These are phyloP conservation scores for Agapostemon virescens DNA, from an alignment of 2,888 invertebrate species.

Conservation along the genomic window DNA sequence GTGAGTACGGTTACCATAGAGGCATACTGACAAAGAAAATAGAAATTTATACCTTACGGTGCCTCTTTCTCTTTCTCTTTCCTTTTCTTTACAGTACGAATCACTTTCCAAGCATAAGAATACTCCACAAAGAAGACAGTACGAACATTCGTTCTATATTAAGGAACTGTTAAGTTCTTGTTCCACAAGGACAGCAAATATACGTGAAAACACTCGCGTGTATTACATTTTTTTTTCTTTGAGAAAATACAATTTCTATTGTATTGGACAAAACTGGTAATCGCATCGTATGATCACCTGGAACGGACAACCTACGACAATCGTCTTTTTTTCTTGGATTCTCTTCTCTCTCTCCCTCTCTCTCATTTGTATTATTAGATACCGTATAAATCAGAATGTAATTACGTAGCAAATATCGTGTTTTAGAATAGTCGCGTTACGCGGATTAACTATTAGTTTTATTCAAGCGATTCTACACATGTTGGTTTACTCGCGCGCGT, in stretches of 20 bases:
- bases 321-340: background rate
- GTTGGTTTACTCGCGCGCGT: slow-evolving; percentile 20
- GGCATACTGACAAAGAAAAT: slow-evolving; percentile 67
- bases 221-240: slow-evolving; percentile 43
- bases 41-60: slow-evolving; percentile 60
- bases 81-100: slow-evolving; percentile 36
- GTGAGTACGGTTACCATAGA: slow-evolving; percentile 29
- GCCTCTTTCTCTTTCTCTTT: slow-evolving; percentile 20
- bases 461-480: slow-evolving; percentile 19
- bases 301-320: slow-evolving; percentile 50
- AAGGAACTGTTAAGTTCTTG: slow-evolving; percentile 63
- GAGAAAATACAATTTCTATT: slow-evolving; percentile 65
- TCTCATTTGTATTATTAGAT: slow-evolving; percentile 15
- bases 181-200: slow-evolving; percentile 60
- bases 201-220: slow-evolving; percentile 58
- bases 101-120: slow-evolving; percentile 61
- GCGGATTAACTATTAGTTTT: slow-evolving; percentile 27
- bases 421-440: slow-evolving; percentile 35
- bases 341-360: background rate
- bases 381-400: slow-evolving; percentile 21
- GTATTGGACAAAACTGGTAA: slow-evolving; percentile 55
- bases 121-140: slow-evolving; percentile 64
- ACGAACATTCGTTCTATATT: slow-evolving; percentile 60
- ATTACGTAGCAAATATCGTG: slow-evolving; percentile 12
- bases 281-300: slow-evolving; percentile 48